Percentiles rank a stretch among this genome's conserved stretches.
phyloP scores from a whole-genome alignment of 2,797 vertebrate genomes.

The Sebastes hopkinsi region DNA sequence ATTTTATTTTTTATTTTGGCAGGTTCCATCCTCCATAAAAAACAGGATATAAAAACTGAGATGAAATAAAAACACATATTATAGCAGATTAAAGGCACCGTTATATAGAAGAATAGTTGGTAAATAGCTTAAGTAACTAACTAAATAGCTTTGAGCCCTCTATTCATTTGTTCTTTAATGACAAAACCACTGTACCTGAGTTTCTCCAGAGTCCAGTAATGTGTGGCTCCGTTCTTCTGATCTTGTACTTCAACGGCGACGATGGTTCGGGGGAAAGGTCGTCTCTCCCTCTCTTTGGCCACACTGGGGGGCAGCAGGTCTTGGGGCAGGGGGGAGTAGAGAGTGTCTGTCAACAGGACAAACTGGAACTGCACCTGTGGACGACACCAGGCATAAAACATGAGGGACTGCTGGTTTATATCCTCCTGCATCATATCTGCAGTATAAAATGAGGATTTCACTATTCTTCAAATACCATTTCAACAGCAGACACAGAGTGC shows the following conservation, averaged over 20 bases:
- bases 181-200: slow-evolving; percentile 83
- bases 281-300: slow-evolving; percentile 91
- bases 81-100: background rate
- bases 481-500: background rate
- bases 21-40: background rate
- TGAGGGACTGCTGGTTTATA: background rate
- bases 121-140: background rate
- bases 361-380: slow-evolving; percentile 98
- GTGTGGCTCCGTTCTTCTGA: slow-evolving; percentile 97
- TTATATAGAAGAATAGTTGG: background rate
- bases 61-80: background rate
- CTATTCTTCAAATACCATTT: background rate
- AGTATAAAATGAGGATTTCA: background rate
- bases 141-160: background rate
- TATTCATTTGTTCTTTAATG: no score
- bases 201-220: slow-evolving; percentile 98
- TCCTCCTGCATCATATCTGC: background rate
- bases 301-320: slow-evolving; percentile 91
- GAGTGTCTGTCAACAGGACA: slow-evolving; percentile 93
- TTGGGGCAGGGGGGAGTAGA: slow-evolving; percentile 94
- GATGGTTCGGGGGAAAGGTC: slow-evolving; percentile 93
- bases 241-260: slow-evolving; percentile 97
- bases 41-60: background rate
- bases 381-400: background rate
- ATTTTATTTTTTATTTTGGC: no score